A percentile compares a stretch with the other conserved stretches of the same genome.
phyloP scores from a whole-genome alignment of 2,888 invertebrate species.

The Phaonia tiefii region DNA sequence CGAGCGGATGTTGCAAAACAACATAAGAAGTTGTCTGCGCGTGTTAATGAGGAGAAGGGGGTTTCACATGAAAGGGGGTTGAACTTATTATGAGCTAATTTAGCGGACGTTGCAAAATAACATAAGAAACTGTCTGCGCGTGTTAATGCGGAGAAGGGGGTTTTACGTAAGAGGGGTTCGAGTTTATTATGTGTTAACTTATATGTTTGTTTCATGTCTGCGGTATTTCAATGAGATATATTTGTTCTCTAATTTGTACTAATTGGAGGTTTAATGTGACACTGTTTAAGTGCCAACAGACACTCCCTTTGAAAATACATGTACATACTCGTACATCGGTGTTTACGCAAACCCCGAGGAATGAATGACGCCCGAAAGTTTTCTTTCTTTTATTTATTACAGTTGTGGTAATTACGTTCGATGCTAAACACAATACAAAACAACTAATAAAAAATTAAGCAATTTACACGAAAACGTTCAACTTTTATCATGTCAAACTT shows the following conservation, averaged over 20 bases:
- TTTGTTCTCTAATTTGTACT: background rate
- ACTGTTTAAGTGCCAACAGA: slow-evolving; percentile 22
- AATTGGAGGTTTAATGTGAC: slow-evolving; percentile 16
- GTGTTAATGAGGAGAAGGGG: too few relatives aligned
- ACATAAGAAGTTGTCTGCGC: too few relatives aligned
- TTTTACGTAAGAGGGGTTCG: too few relatives aligned
- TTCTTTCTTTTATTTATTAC: slow-evolving; percentile 6
- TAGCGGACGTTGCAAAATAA: too few relatives aligned
- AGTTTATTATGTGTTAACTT: too few relatives aligned
- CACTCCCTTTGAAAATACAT: slow-evolving; percentile 20
- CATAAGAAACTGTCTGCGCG: too few relatives aligned
- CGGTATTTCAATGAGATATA: background rate
- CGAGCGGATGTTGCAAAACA: too few relatives aligned
- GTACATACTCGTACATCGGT: too few relatives aligned
- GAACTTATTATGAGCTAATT: too few relatives aligned
- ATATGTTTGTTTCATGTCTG: slow-evolving; percentile 12
- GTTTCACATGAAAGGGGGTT: too few relatives aligned
- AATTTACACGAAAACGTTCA: slow-evolving; percentile 56
- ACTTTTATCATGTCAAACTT: slow-evolving; percentile 51
- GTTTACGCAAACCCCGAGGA: background rate
- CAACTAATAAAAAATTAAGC: slow-evolving; percentile 37
- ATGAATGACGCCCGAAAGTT: background rate
- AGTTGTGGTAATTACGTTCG: slow-evolving; percentile 50
- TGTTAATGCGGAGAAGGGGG: too few relatives aligned
- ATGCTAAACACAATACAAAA: slow-evolving; percentile 29